These are phyloP conservation scores for Hesperia comma DNA, from an alignment of 2,888 invertebrate species.

Conservation along the genomic window DNA sequence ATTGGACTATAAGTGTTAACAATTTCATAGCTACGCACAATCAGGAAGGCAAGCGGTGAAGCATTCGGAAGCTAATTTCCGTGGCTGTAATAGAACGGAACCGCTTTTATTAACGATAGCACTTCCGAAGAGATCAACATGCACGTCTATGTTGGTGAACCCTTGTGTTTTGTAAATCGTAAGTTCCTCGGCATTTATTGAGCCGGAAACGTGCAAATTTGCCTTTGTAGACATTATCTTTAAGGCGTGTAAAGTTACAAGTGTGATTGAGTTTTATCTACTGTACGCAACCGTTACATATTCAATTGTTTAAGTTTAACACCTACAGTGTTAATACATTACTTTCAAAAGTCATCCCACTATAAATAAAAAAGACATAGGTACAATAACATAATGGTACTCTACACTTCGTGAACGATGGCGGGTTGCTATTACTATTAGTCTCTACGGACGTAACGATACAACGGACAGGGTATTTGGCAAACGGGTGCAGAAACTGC, in stretches of 20 bases:
- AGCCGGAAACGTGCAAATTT: no score
- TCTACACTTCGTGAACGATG: neutral
- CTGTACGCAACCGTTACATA: no score
- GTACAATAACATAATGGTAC: no score
- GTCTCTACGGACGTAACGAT: conserved; percentile 4
- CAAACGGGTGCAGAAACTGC: conserved; percentile 15
- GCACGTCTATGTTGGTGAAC: conserved; percentile 38
- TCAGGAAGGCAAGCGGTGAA: conserved; percentile 18
- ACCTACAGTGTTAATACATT: no score
- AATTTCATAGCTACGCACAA: conserved; percentile 43
- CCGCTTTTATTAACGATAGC: conserved; percentile 48
- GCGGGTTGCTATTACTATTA: conserved; percentile 9
- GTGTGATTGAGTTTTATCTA: no score
- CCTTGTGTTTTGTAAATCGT: neutral
- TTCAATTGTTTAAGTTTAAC: no score
- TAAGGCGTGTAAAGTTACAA: no score
- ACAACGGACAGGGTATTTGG: conserved; percentile 5
- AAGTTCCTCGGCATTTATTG: no score
- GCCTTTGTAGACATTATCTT: no score
- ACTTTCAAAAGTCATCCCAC: no score
- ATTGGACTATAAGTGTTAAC: conserved; percentile 19
- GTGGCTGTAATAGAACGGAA: conserved; percentile 41
- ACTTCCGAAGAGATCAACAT: conserved; percentile 44
- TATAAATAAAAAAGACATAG: no score
- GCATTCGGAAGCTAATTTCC: conserved; percentile 43